Conservation (phyloP, 2,113 vertebrate species). For the Crotophaga sulcirostris region DNA sequence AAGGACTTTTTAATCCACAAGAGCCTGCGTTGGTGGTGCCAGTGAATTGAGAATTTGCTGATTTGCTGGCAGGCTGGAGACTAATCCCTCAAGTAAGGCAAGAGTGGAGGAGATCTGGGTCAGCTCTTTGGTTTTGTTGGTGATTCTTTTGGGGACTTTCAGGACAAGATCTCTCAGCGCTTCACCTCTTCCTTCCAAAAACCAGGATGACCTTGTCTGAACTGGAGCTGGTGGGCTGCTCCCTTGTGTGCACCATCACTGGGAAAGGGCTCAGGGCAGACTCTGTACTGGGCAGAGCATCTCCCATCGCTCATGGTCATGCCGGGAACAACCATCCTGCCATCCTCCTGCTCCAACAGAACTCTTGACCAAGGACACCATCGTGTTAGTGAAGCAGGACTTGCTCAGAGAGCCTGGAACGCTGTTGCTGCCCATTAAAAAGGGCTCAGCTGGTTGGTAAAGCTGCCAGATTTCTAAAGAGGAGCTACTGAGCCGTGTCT, state of each 20-base stretch:
- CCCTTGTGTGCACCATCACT: fast-evolving
- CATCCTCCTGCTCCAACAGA: fast-evolving
- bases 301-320: background rate
- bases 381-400: background rate
- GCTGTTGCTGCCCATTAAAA: background rate
- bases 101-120: background rate
- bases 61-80: background rate
- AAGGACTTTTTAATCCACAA: background rate
- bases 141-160: fast-evolving
- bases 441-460: background rate
- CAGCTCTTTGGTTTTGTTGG: background rate
- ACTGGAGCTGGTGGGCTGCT: background rate
- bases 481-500: background rate
- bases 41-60: fast-evolving
- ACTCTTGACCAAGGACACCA: background rate
- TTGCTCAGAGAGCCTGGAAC: background rate
- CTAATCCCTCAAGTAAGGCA: background rate
- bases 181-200: background rate
- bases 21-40: fast-evolving
- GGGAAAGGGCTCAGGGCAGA: background rate
- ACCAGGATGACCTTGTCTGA: background rate
- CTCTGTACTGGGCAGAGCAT: fast-evolving
- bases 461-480: background rate
- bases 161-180: background rate
- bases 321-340: fast-evolving